Evolutionary conservation across 2,113 vertebrate genomes (phyloP), one percentile per base, ranked within the genome.

Genomic region (Archocentrus centrarchus): DNA sequence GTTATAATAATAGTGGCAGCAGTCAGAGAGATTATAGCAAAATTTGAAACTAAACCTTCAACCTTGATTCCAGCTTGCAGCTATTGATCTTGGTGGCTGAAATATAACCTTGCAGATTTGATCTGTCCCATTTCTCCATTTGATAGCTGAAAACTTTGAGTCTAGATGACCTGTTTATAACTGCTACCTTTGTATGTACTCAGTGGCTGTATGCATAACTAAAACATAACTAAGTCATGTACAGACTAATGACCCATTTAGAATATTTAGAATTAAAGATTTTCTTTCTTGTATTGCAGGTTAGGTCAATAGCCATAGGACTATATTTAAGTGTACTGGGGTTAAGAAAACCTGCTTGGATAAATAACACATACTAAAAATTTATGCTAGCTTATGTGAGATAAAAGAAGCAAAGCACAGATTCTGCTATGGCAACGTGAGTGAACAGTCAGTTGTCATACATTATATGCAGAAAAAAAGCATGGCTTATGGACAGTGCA

Each of bases 51-150:
- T 8, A 73, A 73, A 47, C 66, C 50, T 24, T 32, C 10, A 8
- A 20, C 24, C 24, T 32, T 2, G 0, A 32, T 73, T 73, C 66
- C 30, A 53, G 66, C 44, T 53, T 73, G 24, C 66, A 73, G 27
- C 44, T 73, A 53, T 73, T 73, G 66, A 73, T 73, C 66, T 32
- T 73, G 66, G 24, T 32, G 44, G 24, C 44, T 53, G 44, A 53
- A 73, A n/a, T 73, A 53, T 13, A 53, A 73, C 24, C 44, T 53
- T 73, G 44, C 66, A 73, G 44, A 53, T 73, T 73, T 53, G 66
- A 53, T 73, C 30, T 24, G 44, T 20, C 50, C 66, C 66, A 73
- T 53, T 44, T 73, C 66, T 73, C 24, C 24, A 53, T 32, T 73
- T 11, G 3, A 53, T 32, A 53, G 24, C 44, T 30, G 66, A 73